A percentile compares a stretch with the other conserved stretches of the same genome.
phyloP scores from a whole-genome alignment of 2,888 invertebrate species.

The Drosophila mulleri region DNA sequence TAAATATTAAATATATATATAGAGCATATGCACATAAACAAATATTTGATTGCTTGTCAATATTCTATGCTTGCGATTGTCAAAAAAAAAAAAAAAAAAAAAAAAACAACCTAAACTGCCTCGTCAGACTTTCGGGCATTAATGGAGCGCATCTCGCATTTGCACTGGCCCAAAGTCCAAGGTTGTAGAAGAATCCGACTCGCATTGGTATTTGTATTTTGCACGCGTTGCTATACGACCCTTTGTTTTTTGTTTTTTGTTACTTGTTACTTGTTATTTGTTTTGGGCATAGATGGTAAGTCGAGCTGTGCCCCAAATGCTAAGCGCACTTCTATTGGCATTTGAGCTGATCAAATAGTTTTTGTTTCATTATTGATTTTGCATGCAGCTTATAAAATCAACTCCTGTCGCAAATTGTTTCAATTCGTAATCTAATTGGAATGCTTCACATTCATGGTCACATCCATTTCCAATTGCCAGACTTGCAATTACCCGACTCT shows the following conservation, averaged over 20 bases:
- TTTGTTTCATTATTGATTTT: no score
- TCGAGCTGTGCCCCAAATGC: background rate
- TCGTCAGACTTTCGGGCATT: constrained; percentile 33
- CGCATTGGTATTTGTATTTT: background rate
- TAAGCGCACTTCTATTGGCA: background rate
- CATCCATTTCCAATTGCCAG: background rate
- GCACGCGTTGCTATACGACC: constrained; percentile 7
- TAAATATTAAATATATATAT: constrained; percentile 9
- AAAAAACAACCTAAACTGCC: constrained; percentile 23
- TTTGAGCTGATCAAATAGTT: background rate
- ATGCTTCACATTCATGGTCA: background rate
- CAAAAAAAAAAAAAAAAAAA: no score
- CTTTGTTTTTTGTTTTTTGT: background rate
- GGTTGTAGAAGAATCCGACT: constrained; percentile 38
- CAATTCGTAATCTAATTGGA: background rate
- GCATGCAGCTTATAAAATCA: background rate
- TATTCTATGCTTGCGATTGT: constrained; percentile 26
- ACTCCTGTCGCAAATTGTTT: background rate
- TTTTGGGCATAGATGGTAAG: background rate
- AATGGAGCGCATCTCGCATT: constrained; percentile 35
- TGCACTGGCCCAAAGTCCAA: constrained; percentile 44
- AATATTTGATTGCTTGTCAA: constrained; percentile 16
- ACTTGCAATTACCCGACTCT: background rate
- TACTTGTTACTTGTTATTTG: no score
- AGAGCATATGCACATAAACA: background rate